These are phyloP conservation scores for Bombus superbus DNA, from an alignment of 1,140 invertebrate species.

Conservation along the genomic window DNA sequence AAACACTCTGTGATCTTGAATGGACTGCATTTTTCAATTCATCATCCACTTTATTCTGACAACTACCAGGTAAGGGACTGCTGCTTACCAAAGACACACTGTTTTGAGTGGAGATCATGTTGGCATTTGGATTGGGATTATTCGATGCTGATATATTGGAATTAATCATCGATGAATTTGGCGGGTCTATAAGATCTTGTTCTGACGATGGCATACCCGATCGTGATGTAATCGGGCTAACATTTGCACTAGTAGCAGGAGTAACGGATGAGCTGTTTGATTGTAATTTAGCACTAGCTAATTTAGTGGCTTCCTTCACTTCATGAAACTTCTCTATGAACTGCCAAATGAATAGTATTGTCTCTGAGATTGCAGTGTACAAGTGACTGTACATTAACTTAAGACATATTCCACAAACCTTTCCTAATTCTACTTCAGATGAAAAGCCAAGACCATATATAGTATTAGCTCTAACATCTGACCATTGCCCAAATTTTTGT, in stretches of 20 bases:
- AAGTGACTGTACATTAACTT: slow-evolving; percentile 18
- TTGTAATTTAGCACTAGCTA: slow-evolving; percentile 86
- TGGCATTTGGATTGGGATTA: slow-evolving; percentile 80
- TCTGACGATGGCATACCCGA: slow-evolving; percentile 83
- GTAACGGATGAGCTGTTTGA: slow-evolving; percentile 90
- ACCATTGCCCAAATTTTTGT: slow-evolving; percentile 99
- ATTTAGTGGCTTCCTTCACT: slow-evolving; percentile 96
- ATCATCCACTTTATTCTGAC: slow-evolving; percentile 79
- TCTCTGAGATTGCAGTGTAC: slow-evolving; percentile 44
- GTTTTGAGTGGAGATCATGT: slow-evolving; percentile 80
- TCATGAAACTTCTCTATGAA: slow-evolving; percentile 99
- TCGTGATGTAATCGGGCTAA: slow-evolving; percentile 90
- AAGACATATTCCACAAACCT: slow-evolving; percentile 82
- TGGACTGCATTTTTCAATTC: slow-evolving; percentile 80
- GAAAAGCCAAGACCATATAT: slow-evolving; percentile 98
- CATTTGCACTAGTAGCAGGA: slow-evolving; percentile 92
- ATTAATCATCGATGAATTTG: slow-evolving; percentile 82
- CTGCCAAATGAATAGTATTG: slow-evolving; percentile 83
- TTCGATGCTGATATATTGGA: slow-evolving; percentile 80
- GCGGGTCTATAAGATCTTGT: slow-evolving; percentile 83
- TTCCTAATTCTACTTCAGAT: slow-evolving; percentile 96
- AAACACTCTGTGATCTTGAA: slow-evolving; percentile 81
- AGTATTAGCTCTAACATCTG: slow-evolving; percentile 97
- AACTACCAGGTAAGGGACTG: slow-evolving; percentile 78
- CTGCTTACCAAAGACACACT: slow-evolving; percentile 81